These are phyloP conservation scores for Tenthredo mesomela DNA, from an alignment of 2,888 invertebrate genomes.

Conservation along the genomic window DNA sequence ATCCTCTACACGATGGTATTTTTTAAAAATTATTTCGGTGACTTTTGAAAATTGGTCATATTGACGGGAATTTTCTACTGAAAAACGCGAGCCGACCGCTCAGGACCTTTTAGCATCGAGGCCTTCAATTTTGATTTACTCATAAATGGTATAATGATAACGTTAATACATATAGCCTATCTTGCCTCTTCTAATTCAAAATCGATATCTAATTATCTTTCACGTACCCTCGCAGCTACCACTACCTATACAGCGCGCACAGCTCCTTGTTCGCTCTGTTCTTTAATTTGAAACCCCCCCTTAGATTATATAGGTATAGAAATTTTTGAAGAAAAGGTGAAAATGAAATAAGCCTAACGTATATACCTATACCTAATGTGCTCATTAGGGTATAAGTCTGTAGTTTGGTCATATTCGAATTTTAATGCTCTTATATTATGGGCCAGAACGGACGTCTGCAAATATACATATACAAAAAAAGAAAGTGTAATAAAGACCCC, in stretches of 20 bases:
- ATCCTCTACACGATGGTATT: too few species aligned
- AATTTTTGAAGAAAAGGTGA: background rate
- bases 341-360: background rate
- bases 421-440: too few species aligned
- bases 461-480: too few species aligned
- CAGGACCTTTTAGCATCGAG: too few species aligned
- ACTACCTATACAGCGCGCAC: background rate
- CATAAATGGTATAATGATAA: constrained; percentile 62
- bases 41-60: too few species aligned
- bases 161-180: constrained; percentile 67
- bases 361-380: background rate
- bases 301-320: background rate
- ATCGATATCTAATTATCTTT: constrained; percentile 74
- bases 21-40: too few species aligned
- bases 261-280: constrained; percentile 33
- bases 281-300: background rate
- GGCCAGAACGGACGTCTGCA: too few species aligned
- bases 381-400: too few species aligned
- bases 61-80: too few species aligned
- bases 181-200: constrained; percentile 69
- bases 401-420: too few species aligned
- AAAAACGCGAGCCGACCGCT: too few species aligned
- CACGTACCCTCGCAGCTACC: constrained; percentile 49
- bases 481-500: too few species aligned
- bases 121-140: constrained; percentile 66